Evolutionary conservation across 2,113 vertebrate genomes (phyloP).

Genomic region (Pteruthius melanotis): DNA sequence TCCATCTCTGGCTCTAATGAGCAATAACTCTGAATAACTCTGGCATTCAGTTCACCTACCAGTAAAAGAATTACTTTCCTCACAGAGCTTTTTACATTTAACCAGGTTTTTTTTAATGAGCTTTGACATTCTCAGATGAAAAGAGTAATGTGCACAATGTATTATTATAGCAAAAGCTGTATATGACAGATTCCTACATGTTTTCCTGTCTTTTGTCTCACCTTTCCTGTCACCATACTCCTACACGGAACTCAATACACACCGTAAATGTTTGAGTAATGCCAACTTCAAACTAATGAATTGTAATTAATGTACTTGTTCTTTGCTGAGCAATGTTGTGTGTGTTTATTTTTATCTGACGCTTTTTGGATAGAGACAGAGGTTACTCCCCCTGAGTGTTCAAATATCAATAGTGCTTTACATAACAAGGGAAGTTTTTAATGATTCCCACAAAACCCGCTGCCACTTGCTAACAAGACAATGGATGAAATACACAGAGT

Average conservation of each 20-base stretch:
- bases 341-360: slow-evolving; percentile 5
- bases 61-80: slow-evolving; percentile 4
- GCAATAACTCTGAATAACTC: neutral
- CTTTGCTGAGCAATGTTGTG: neutral
- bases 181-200: neutral
- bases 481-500: neutral
- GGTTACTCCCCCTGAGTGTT: neutral
- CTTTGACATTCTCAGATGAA: slow-evolving; percentile 26
- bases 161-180: neutral
- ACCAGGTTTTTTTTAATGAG: neutral
- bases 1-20: neutral
- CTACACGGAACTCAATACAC: neutral
- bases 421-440: neutral
- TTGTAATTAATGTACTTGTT: neutral
- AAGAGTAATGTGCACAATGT: neutral
- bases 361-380: neutral
- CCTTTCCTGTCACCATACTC: slow-evolving; percentile 38
- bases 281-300: neutral
- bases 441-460: neutral
- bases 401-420: neutral
- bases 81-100: neutral
- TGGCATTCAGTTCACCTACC: slow-evolving; percentile 1
- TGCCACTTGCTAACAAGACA: neutral
- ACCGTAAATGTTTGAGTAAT: neutral
- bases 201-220: slow-evolving; percentile 18